phyloP scores from a whole-genome alignment of 2,113 vertebrate genomes.

The Melozone crissalis region DNA sequence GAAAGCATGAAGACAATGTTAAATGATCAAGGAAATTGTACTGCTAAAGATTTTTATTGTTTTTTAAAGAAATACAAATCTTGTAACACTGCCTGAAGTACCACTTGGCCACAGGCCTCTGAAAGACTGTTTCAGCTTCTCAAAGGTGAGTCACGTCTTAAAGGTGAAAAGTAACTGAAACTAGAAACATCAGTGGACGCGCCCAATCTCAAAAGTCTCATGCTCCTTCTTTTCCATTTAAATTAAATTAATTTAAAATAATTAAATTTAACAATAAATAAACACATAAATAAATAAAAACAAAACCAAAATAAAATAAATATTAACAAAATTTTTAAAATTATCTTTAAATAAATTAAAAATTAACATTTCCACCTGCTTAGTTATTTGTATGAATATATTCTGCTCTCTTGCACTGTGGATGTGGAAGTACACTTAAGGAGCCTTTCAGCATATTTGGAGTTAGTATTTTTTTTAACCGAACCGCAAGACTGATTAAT shows the following conservation, averaged over 20 bases:
- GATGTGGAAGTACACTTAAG: not conserved
- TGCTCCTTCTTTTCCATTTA: not conserved
- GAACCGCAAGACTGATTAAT: not conserved
- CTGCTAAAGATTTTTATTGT: not conserved
- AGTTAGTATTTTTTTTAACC: not conserved
- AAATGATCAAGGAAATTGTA: not conserved
- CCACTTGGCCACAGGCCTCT: not conserved
- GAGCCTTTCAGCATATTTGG: not conserved
- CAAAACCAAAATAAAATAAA: not conserved
- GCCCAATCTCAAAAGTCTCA: not conserved
- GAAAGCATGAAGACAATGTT: not conserved
- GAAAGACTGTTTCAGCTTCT: not conserved
- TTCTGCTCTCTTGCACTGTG: not conserved
- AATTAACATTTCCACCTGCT: not conserved
- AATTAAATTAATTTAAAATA: not conserved
- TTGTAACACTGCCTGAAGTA: not conserved
- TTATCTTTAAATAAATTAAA: not conserved
- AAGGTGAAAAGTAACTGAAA: not conserved
- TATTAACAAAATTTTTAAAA: not conserved
- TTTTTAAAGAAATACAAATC: not conserved
- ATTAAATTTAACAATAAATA: not conserved
- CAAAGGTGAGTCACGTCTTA: not conserved
- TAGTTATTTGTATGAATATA: not conserved
- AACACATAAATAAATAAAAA: not conserved
- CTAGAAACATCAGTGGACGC: not conserved